Evolutionary conservation across 2,113 vertebrate genomes (phyloP).

Genomic region (Peromyscus californicus): DNA sequence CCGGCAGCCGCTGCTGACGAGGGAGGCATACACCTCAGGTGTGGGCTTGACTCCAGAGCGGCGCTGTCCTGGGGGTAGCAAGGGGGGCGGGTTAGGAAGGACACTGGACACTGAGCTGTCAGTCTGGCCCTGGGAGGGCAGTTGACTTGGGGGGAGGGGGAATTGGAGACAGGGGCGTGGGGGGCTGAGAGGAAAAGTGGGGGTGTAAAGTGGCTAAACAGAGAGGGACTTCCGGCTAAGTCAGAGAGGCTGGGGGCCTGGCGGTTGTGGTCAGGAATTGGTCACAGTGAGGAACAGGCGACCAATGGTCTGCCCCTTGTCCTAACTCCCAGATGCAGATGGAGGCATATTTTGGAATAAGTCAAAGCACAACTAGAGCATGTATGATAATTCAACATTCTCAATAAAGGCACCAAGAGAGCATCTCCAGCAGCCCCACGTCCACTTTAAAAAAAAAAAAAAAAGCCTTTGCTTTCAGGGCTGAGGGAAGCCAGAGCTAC

Average conservation of each 20-base stretch:
- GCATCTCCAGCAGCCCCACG: rapidly evolving
- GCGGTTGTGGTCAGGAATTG: neutral
- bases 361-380: neutral
- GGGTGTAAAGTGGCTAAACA: neutral
- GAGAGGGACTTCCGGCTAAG: neutral
- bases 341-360: neutral
- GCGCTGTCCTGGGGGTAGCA: conserved; percentile 26
- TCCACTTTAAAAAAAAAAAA: too few species aligned
- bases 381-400: neutral
- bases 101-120: neutral
- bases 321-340: neutral
- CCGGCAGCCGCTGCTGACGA: neutral
- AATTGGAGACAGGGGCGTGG: neutral
- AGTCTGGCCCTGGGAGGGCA: neutral
- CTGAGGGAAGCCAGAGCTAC: neutral
- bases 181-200: neutral
- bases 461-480: neutral
- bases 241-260: neutral
- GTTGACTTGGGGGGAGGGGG: neutral
- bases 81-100: neutral
- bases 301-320: neutral
- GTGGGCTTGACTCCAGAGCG: neutral
- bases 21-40: conserved; percentile 25
- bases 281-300: neutral
- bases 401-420: neutral